Base-by-base conservation (phyloP, 2,113 vertebrate species). In the Pelusios castaneus region DNA sequence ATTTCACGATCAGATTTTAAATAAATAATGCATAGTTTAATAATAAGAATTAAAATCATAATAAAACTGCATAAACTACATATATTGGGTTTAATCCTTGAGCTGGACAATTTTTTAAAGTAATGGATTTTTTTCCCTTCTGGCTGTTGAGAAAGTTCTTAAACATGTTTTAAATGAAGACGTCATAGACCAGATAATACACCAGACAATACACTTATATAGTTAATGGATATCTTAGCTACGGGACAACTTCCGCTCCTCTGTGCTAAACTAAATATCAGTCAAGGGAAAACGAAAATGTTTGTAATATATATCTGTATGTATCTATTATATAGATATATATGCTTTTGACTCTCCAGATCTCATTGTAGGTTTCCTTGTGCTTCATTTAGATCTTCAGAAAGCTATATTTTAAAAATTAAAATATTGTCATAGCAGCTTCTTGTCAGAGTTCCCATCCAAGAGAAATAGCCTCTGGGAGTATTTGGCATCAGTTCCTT, bases 181-280 rank as follows among this genome's bases (percentile, higher is more conserved):
- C n/a, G 38, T 92, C 91, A 75, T 77, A 85, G 89, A 55, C 84
- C 77, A 85, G 78, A 60, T 83, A 51, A 63, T 29, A 90, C 90
- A 55, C 84, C 77, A 85, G 78, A 60, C 83, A 51, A 63, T 29
- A 90, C 90, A 76, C 63, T 88, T 38, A 82, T 90, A 27, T 80
- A 47, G 31, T 6, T 87, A 96, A 93, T 89, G 84, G 84, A 47
- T 89, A 83, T 25, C 84, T 47, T 13, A 34, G 88, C 81, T 60
- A 1, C 10, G 76, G 84, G 93, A 95, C 82, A 81, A 91, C 76
- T 95, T 79, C 92, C 63, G 1, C 81, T 88, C 84, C 85, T 85
- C 93, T 88, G 88, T 82, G 87, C 85, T 93, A 92, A 90, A 90
- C 87, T 93, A 96, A 96, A 89, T 25, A 95, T 94, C 84, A 89